phyloP scores from a whole-genome alignment of 1,140 invertebrate species.

The Luehdorfia chinensis region DNA sequence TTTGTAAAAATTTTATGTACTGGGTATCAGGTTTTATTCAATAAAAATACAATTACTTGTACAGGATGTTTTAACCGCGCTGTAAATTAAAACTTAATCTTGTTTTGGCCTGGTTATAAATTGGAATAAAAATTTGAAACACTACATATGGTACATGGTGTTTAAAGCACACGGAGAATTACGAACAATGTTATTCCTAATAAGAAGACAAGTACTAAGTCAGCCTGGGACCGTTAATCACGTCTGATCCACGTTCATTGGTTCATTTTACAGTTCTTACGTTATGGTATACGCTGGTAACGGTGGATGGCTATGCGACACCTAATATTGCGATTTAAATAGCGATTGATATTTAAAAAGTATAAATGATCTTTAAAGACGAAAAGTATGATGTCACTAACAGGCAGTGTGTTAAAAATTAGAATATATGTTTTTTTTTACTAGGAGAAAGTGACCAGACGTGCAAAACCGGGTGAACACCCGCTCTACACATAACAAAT shows the following conservation, averaged over 20 bases:
- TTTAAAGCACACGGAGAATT: constrained; percentile 1
- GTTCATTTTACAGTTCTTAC: constrained; percentile 2
- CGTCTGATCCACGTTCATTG: constrained; percentile 7
- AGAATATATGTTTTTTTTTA: background rate
- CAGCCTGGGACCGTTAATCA: constrained; percentile 15
- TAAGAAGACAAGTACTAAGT: constrained; percentile 13
- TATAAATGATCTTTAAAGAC: too few species aligned
- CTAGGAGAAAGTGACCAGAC: too few species aligned
- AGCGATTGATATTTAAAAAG: too few species aligned
- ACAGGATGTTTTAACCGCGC: constrained; percentile 11
- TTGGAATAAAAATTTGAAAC: constrained; percentile 3
- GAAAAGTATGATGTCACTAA: background rate
- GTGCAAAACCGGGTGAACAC: too few species aligned
- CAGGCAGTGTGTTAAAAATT: background rate
- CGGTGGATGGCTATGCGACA: background rate
- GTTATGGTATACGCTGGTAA: background rate
- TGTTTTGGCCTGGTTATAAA: constrained; percentile 7
- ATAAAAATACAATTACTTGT: constrained; percentile 16
- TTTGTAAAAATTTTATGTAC: constrained; percentile 14
- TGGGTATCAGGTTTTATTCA: constrained; percentile 12
- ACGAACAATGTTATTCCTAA: constrained; percentile 15
- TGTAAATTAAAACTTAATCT: constrained; percentile 13
- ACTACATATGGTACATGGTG: background rate
- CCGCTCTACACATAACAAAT: too few species aligned
- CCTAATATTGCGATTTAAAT: too few species aligned